Evolutionary conservation across 2,113 vertebrate genomes (phyloP), one percentile per base, ranked within the genome.

Genomic region (Athene noctua): DNA sequence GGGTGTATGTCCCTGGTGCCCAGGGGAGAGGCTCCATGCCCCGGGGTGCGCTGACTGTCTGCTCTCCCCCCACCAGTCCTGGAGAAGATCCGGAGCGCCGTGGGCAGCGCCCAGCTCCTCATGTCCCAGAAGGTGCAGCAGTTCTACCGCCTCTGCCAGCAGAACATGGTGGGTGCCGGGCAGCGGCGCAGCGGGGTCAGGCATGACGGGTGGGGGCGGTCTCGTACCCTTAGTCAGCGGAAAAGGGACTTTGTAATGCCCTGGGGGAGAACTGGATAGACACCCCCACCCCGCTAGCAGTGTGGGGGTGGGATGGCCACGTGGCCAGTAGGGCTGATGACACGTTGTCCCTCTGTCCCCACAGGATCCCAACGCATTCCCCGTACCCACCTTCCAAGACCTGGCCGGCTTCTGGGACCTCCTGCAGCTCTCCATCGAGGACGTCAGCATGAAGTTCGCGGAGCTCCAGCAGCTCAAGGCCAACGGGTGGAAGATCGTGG

Each of bases 51-150:
- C 58, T 96, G 87, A 94, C 71, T 6, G 2, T 30, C 49, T 88
- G 40, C 52, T 96, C 68, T 94, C 30, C 67, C 49, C 54, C 57
- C 22, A 5, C 32, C 74, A 99, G 99, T 99, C 97, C 98, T 99
- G 91, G 99, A 99, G 98, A 98, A 99, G 98, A 99, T 99, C 94
- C 99, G 99, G 88, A 99, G 99, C 0, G 99, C 99, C 0, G 99
- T 99, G 95, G 99, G 99, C 97, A 99, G 99, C 13, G 99, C 99
- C 77, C 99, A 99, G 97, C 99, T 99, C 97, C 98, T 99, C 95
- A 99, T 99, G 99, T 99, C 99, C 96, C 99, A 99, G 97, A 99
- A 99, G 94, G 99, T 99, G 86, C 99, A 99, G 97, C 99, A 99
- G 98, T 99, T 99, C 96, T 99, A 99, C 97, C 98, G 99, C 81